A percentile compares a stretch with the other conserved stretches of the same genome.
These are phyloP conservation scores for Pogonomyrmex barbatus DNA, from an alignment of 1,140 invertebrate species.

Conservation along the genomic window DNA sequence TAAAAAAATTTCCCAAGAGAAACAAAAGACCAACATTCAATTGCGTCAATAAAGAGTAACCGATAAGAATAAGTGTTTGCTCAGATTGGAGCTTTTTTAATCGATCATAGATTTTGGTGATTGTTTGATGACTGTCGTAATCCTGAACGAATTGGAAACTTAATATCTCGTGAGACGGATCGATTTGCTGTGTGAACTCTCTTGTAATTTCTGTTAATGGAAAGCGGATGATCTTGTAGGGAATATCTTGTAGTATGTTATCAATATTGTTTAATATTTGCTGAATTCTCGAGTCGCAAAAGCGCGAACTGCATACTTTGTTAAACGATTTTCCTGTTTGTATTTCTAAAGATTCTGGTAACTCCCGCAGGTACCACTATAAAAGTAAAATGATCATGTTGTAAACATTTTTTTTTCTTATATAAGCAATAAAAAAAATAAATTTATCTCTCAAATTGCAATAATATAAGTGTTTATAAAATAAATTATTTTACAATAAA, in stretches of 20 bases:
- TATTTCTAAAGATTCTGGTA: conserved; percentile 71
- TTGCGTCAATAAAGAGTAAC: conserved; percentile 83
- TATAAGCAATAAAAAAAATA: not conserved
- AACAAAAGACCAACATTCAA: conserved; percentile 83
- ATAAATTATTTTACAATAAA: not conserved
- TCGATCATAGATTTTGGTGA: conserved; percentile 72
- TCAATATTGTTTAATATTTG: conserved; percentile 69
- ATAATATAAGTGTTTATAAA: not conserved
- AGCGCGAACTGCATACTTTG: conserved; percentile 82
- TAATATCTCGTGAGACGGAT: conserved; percentile 67
- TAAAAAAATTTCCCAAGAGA: conserved; percentile 80
- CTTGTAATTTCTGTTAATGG: conserved; percentile 67
- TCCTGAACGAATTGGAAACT: conserved; percentile 76
- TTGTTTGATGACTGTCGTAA: conserved; percentile 69
- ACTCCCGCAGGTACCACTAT: conserved; percentile 46
- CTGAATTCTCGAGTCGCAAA: conserved; percentile 77
- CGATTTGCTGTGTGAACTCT: conserved; percentile 49
- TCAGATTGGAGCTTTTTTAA: conserved; percentile 69
- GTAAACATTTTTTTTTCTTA: conserved; percentile 41
- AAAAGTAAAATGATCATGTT: conserved; percentile 51
- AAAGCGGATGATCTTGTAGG: conserved; percentile 46
- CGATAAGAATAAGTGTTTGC: conserved; percentile 79
- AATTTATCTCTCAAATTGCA: not conserved
- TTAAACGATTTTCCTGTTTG: conserved; percentile 77
- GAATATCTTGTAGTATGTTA: conserved; percentile 64